Evolutionary conservation across 2,888 invertebrate genomes (phyloP).

Genomic region (Hermaeophaga mercurialis): DNA sequence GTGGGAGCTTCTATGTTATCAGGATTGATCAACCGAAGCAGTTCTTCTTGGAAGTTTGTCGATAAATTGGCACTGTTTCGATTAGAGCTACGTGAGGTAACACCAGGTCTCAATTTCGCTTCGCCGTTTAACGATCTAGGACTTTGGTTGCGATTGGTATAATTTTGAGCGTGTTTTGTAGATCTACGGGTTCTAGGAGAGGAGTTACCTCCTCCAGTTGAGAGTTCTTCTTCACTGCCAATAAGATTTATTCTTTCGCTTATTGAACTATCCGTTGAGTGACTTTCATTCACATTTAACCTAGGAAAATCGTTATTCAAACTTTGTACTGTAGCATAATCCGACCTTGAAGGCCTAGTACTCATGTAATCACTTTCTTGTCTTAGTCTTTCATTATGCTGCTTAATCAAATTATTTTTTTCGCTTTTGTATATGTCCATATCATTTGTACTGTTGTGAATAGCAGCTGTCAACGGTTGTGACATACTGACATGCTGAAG

Average conservation of each 20-base stretch:
- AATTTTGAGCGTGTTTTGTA: constrained; percentile 54
- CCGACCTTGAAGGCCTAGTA: constrained; percentile 31
- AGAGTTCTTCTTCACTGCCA: constrained; percentile 64
- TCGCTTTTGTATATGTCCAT: constrained; percentile 51
- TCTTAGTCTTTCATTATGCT: constrained; percentile 54
- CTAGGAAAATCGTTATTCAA: constrained; percentile 46
- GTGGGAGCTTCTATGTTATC: constrained; percentile 63
- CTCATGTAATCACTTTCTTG: constrained; percentile 59
- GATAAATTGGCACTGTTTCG: constrained; percentile 67
- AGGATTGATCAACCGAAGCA: constrained; percentile 82
- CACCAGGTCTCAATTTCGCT: constrained; percentile 62
- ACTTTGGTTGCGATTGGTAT: constrained; percentile 63
- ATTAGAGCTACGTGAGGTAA: constrained; percentile 59
- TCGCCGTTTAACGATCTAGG: constrained; percentile 66
- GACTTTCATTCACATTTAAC: constrained; percentile 58
- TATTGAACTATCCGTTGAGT: constrained; percentile 61
- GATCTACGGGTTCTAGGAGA: constrained; percentile 61
- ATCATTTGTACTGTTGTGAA: constrained; percentile 55
- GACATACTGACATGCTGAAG: constrained; percentile 55
- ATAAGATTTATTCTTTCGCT: constrained; percentile 56
- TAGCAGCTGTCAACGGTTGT: constrained; percentile 53
- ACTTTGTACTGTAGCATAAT: constrained; percentile 45
- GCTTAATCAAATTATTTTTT: constrained; percentile 50
- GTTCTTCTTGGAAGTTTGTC: constrained; percentile 80
- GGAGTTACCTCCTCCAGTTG: constrained; percentile 61